phyloP scores from a whole-genome alignment of 2,797 vertebrate species.

The Onychomys torridus region DNA sequence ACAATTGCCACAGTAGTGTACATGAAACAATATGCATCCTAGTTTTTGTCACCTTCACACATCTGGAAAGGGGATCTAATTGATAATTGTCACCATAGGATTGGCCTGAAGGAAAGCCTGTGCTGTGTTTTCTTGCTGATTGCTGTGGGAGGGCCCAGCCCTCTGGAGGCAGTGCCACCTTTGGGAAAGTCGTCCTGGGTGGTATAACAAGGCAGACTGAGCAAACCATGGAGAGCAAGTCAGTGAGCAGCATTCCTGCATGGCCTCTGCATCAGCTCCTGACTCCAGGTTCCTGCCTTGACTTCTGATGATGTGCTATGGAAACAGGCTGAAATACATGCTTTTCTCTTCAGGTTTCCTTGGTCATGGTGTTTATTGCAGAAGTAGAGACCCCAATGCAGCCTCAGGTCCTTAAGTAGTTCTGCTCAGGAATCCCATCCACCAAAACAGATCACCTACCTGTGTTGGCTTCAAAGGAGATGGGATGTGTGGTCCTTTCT shows the following conservation, averaged over 20 bases:
- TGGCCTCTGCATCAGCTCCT: neutral
- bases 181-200: neutral
- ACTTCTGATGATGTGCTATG: neutral
- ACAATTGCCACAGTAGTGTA: fast-evolving
- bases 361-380: too few relatives aligned
- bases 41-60: neutral
- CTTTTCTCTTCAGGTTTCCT: neutral
- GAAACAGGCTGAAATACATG: neutral
- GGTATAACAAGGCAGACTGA: neutral
- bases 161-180: neutral
- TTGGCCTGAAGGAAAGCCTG: too few relatives aligned
- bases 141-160: too few relatives aligned
- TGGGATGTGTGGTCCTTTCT: neutral
- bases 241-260: neutral
- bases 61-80: neutral
- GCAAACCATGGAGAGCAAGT: neutral
- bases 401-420: neutral
- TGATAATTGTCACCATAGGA: neutral
- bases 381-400: neutral
- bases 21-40: neutral
- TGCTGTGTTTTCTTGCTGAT: neutral
- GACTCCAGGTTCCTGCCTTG: neutral
- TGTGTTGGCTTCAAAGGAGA: neutral
- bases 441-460: neutral
- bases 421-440: neutral